phyloP scores from a whole-genome alignment of 1,140 invertebrate genomes.

The Ceratosolen solmsi region DNA sequence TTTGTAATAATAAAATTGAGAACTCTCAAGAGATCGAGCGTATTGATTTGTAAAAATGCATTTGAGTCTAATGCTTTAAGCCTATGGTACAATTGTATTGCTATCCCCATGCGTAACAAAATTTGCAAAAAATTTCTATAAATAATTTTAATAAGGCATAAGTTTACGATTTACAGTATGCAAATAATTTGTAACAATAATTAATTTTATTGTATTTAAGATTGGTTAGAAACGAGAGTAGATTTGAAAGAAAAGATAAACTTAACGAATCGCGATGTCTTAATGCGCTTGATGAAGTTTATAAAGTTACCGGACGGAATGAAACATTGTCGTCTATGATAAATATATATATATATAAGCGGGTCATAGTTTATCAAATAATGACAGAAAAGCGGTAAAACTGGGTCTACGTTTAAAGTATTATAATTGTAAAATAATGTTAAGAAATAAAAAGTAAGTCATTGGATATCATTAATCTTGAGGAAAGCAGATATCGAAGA shows the following conservation, averaged over 20 bases:
- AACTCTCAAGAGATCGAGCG: background rate
- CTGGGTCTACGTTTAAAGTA: too few relatives aligned
- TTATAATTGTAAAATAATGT: too few relatives aligned
- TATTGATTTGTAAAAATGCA: background rate
- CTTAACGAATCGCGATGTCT: too few relatives aligned
- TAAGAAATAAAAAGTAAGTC: too few relatives aligned
- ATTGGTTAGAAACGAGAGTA: too few relatives aligned
- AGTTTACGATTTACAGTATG: background rate
- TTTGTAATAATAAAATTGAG: background rate
- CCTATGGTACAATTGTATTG: background rate
- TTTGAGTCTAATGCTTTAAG: background rate
- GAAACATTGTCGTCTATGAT: background rate
- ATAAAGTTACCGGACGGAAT: background rate
- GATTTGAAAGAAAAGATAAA: too few relatives aligned
- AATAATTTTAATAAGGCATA: background rate
- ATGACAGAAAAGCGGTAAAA: too few relatives aligned
- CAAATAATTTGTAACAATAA: background rate
- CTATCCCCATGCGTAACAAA: background rate
- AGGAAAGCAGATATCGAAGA: too few relatives aligned
- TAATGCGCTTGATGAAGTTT: too few relatives aligned
- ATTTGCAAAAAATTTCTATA: background rate
- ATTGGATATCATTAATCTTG: too few relatives aligned
- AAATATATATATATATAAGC: background rate
- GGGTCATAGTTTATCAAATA: too few relatives aligned
- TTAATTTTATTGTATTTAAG: too few relatives aligned